phyloP scores from a whole-genome alignment of 2,888 invertebrate genomes.

The Harpagoxenus sublaevis region DNA sequence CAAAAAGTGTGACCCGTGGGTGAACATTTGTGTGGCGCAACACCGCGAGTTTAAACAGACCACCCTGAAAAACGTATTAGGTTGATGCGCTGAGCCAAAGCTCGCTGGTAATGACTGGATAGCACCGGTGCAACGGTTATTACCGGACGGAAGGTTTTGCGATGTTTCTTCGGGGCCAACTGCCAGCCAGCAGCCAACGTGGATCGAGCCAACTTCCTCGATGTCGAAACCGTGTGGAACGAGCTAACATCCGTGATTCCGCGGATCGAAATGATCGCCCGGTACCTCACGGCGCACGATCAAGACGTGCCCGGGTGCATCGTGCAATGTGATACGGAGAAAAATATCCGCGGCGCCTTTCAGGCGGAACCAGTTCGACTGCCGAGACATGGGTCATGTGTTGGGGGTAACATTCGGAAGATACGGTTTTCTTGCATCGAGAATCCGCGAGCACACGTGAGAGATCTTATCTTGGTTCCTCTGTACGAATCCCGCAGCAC shows the following conservation, averaged over 20 bases:
- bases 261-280: slow-evolving; percentile 57
- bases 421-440: background rate
- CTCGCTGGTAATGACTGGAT: slow-evolving; percentile 74
- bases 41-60: slow-evolving; percentile 65
- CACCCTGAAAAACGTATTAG: slow-evolving; percentile 80
- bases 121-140: slow-evolving; percentile 71
- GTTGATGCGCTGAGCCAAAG: slow-evolving; percentile 74
- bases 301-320: slow-evolving; percentile 24
- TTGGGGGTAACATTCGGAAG: slow-evolving; percentile 14
- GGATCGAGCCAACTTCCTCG: slow-evolving; percentile 55
- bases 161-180: slow-evolving; percentile 68
- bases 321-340: slow-evolving; percentile 37
- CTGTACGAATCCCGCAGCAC: background rate
- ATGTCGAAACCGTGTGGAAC: slow-evolving; percentile 68
- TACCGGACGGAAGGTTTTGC: slow-evolving; percentile 73
- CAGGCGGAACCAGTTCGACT: slow-evolving; percentile 37
- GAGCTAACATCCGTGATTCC: slow-evolving; percentile 69
- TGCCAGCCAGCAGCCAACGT: slow-evolving; percentile 48
- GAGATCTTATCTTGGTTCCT: background rate
- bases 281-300: slow-evolving; percentile 50
- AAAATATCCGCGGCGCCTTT: slow-evolving; percentile 42
- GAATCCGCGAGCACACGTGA: background rate
- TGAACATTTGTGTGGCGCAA: background rate
- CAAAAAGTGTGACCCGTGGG: background rate
- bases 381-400: slow-evolving; percentile 21